These are phyloP conservation scores for Orbicella faveolata DNA, from an alignment of 64 coral and sea anemone species.

Conservation along the genomic window DNA sequence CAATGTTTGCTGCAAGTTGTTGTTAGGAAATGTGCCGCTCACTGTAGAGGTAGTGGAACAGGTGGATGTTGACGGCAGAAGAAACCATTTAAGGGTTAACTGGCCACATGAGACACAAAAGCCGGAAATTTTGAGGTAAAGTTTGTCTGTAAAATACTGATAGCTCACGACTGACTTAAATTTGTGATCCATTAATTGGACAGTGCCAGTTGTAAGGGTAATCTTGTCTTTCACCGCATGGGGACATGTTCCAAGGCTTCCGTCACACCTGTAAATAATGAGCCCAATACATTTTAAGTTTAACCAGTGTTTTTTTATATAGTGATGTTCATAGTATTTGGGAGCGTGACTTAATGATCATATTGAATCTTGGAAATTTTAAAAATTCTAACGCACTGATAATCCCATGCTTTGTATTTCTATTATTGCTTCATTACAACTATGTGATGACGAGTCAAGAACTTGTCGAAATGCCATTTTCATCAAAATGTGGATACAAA, in stretches of 20 bases:
- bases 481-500: too few species aligned
- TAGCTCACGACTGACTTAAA: conserved; percentile 56
- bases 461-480: too few species aligned
- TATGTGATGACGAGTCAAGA: too few species aligned
- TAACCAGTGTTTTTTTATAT: too few species aligned
- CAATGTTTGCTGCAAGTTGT: conserved; percentile 62
- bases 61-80: conserved; percentile 32
- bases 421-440: too few species aligned
- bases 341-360: too few species aligned
- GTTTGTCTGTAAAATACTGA: conserved; percentile 65
- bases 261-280: conserved; percentile 70
- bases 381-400: too few species aligned
- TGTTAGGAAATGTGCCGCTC: conserved; percentile 65
- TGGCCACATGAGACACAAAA: conserved; percentile 78
- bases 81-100: conserved; percentile 73
- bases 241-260: conserved; percentile 81
- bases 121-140: conserved; percentile 70
- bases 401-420: too few species aligned
- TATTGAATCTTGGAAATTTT: too few species aligned
- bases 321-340: too few species aligned
- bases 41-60: neutral
- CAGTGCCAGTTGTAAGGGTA: conserved; percentile 55
- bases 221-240: conserved; percentile 59
- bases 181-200: conserved; percentile 38
- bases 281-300: neutral